These are phyloP conservation scores for Chrysomallon squamiferum DNA, from an alignment of 1,140 invertebrate species.

Conservation along the genomic window DNA sequence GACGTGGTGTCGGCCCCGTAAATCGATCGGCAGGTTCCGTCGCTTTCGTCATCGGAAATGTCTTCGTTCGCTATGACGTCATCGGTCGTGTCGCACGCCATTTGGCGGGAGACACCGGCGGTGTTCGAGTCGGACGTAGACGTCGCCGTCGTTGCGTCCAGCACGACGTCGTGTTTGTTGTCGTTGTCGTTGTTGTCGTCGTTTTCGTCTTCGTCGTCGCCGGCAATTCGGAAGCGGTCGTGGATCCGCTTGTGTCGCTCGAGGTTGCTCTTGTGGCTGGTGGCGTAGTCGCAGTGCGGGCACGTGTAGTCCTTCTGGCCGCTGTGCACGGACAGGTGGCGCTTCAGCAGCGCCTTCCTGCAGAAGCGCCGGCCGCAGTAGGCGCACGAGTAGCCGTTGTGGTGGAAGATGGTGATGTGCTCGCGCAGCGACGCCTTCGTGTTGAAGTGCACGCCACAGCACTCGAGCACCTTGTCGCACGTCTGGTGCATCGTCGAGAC, in stretches of 20 bases:
- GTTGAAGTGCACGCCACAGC: conserved; percentile 62
- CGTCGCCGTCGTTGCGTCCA: too few species aligned
- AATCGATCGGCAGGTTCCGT: too few species aligned
- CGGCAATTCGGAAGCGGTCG: conserved; percentile 38
- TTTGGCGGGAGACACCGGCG: neutral
- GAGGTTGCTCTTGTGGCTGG: conserved; percentile 67
- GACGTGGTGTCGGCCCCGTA: too few species aligned
- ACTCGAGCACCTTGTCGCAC: conserved; percentile 60
- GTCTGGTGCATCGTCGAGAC: conserved; percentile 65
- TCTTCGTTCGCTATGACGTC: neutral
- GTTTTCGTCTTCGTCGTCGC: conserved; percentile 24
- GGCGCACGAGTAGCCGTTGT: conserved; percentile 63
- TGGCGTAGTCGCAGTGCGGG: conserved; percentile 64
- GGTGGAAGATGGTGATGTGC: conserved; percentile 63
- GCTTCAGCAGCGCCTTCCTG: conserved; percentile 66
- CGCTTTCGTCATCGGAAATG: neutral
- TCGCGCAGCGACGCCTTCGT: conserved; percentile 64
- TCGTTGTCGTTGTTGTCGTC: conserved; percentile 21
- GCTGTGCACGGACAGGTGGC: conserved; percentile 65
- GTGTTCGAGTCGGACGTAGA: too few species aligned
- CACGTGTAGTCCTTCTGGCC: conserved; percentile 65
- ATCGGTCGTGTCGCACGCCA: neutral
- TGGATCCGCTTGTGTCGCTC: conserved; percentile 64
- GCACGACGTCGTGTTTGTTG: conserved; percentile 8
- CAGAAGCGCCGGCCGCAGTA: conserved; percentile 64